Evolutionary conservation across 1,140 invertebrate genomes (phyloP), one percentile per base, ranked within the genome.

Genomic region (Ectropis grisescens): DNA sequence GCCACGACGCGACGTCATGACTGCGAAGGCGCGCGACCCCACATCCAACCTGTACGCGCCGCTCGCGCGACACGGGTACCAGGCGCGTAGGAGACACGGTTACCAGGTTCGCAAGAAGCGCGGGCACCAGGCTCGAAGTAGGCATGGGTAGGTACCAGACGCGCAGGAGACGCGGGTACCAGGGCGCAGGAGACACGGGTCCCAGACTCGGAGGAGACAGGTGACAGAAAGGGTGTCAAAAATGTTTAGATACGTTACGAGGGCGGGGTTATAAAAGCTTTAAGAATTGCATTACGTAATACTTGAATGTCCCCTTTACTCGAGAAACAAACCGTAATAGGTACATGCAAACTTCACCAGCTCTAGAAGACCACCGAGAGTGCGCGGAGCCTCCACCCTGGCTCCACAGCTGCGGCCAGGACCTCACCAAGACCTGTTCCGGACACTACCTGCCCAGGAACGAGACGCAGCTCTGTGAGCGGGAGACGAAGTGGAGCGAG

Each of bases 401-500:
- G 74, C 38, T 79, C 9, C 42, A 66, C 7, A 34, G 49, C 4
- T 71, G 64, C 37, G 61, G 66, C 0, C 59, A 69, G 34, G 46
- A 75, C 34, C 37, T 74, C 3, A 52, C 36, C 11, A 46, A 37
- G 16, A 52, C 67, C 4, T 76, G 81, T 14, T 80, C 84, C 4
- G 82, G 82, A 2, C 79, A 85, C 43, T 67, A 71, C 25, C 45
- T 78, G 2, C 58, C 65, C 0, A 47, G 53, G n/a, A 74, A 83
- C 36, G 51, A 47, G 6, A 74, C 58, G 6, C 64, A 78, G 49
- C 74, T 82, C 14, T 89, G 88, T 47, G 66, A 85, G 23, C 69
- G 84, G 13, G 81, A 86, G 55, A 88, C 87, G 2, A 86, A 85
- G 59, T 89, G 86, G 87, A 87, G 84, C 13, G 82, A 87, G 23